Conservation (phyloP, 2,797 vertebrate genomes). For the Leptoclinus maculatus region DNA sequence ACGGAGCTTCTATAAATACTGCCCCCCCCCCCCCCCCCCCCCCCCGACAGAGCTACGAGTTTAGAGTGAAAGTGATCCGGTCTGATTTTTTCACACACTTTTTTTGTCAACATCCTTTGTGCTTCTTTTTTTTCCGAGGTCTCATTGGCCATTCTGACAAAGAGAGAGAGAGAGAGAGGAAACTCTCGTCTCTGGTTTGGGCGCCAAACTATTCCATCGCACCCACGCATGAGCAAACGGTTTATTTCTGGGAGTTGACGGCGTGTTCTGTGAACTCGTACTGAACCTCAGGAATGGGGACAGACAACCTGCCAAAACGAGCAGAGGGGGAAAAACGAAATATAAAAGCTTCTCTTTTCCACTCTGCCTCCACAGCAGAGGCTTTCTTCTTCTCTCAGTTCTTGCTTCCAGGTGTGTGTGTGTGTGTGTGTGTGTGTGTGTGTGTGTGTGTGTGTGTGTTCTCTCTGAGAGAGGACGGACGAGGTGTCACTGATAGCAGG, state of each 20-base stretch:
- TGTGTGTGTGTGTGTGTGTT: background rate
- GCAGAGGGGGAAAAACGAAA: slow-evolving; percentile 53
- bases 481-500: slow-evolving; percentile 35
- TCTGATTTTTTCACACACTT: slow-evolving; percentile 8
- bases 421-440: background rate
- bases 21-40: no score
- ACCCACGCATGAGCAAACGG: slow-evolving; percentile 84
- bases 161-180: slow-evolving; percentile 50
- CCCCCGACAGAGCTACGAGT: background rate
- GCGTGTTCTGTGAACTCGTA: slow-evolving; percentile 79
- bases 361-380: slow-evolving; percentile 31
- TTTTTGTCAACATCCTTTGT: slow-evolving; percentile 36
- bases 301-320: slow-evolving; percentile 71
- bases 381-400: slow-evolving; percentile 27
- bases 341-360: slow-evolving; percentile 52
- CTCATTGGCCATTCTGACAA: slow-evolving; percentile 24
- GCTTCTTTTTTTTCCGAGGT: slow-evolving; percentile 27
- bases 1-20: slow-evolving; percentile 11
- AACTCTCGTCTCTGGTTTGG: slow-evolving; percentile 70
- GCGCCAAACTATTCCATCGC: slow-evolving; percentile 80
- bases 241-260: slow-evolving; percentile 84
- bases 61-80: slow-evolving; percentile 21
- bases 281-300: slow-evolving; percentile 82
- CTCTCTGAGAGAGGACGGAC: slow-evolving; percentile 14
- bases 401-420: no score